A percentile compares a stretch with the other conserved stretches of the same genome.
These are phyloP conservation scores for Nephrotoma guestfalica DNA, from an alignment of 2,888 invertebrate species.

Conservation along the genomic window DNA sequence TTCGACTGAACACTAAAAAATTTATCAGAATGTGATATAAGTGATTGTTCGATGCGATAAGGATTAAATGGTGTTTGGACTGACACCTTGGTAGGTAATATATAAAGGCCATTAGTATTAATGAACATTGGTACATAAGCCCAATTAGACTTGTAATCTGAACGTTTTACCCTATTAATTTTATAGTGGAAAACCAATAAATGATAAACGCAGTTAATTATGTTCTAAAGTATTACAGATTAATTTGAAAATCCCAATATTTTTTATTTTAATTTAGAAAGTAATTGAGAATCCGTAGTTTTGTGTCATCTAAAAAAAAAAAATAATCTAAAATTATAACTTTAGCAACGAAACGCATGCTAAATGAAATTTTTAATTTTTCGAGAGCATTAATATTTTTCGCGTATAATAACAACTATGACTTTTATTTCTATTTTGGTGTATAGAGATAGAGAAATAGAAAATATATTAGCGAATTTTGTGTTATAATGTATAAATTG, in stretches of 20 bases:
- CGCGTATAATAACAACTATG: neutral
- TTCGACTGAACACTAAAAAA: too few species aligned
- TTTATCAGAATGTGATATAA: too few species aligned
- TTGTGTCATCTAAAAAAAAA: neutral
- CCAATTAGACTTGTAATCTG: too few species aligned
- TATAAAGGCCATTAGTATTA: too few species aligned
- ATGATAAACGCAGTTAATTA: neutral
- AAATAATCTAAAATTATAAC: neutral
- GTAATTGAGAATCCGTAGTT: neutral
- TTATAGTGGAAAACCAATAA: neutral
- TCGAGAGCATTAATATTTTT: neutral
- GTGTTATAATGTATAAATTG: neutral
- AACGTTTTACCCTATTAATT: too few species aligned
- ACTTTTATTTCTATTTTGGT: neutral
- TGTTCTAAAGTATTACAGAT: neutral
- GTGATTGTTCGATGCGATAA: too few species aligned
- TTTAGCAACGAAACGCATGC: neutral
- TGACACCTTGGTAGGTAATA: too few species aligned
- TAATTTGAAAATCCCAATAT: neutral
- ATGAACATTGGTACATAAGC: too few species aligned
- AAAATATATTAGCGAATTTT: neutral
- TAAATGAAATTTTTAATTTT: neutral
- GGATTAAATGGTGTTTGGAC: too few species aligned
- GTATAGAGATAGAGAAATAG: neutral
- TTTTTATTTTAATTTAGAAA: neutral